These are phyloP conservation scores for Burhinus bistriatus DNA, from an alignment of 2,113 vertebrate genomes.

Conservation along the genomic window DNA sequence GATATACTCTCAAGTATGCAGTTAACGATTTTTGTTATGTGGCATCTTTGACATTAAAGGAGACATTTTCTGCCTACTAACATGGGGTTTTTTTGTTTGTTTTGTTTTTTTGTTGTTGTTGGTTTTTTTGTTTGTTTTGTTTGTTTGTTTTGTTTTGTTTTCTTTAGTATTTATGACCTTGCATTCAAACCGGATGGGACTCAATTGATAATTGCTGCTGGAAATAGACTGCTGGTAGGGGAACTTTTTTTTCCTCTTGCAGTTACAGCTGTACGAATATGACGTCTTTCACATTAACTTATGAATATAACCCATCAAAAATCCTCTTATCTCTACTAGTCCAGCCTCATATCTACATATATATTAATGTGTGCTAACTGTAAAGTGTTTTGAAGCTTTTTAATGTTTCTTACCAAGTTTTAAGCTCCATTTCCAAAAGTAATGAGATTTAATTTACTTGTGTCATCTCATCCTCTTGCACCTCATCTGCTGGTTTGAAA, in stretches of 20 bases:
- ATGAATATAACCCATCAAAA: neutral
- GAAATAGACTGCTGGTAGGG: slow-evolving; percentile 91
- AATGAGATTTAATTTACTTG: neutral
- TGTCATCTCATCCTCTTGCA: rapidly evolving
- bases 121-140: neutral
- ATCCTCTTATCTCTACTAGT: neutral
- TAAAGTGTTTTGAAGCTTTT: neutral
- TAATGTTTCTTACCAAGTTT: neutral
- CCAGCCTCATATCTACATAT: neutral
- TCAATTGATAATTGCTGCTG: slow-evolving; percentile 94
- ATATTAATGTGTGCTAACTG: neutral
- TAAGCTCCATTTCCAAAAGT: neutral
- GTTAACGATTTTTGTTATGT: rapidly evolving
- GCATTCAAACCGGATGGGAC: slow-evolving; percentile 97
- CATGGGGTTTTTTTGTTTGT: rapidly evolving
- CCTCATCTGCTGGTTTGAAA: neutral
- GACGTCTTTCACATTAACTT: neutral
- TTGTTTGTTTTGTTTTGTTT: neutral
- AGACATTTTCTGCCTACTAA: neutral
- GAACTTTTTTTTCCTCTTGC: neutral
- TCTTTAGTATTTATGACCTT: slow-evolving; percentile 89
- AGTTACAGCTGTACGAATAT: neutral
- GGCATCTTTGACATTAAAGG: rapidly evolving
- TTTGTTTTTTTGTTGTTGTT: no score
- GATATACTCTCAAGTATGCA: rapidly evolving